Evolutionary conservation across 2,797 vertebrate species (phyloP), one percentile per base, ranked within the genome.

Genomic region (Phoxinus dragarum): DNA sequence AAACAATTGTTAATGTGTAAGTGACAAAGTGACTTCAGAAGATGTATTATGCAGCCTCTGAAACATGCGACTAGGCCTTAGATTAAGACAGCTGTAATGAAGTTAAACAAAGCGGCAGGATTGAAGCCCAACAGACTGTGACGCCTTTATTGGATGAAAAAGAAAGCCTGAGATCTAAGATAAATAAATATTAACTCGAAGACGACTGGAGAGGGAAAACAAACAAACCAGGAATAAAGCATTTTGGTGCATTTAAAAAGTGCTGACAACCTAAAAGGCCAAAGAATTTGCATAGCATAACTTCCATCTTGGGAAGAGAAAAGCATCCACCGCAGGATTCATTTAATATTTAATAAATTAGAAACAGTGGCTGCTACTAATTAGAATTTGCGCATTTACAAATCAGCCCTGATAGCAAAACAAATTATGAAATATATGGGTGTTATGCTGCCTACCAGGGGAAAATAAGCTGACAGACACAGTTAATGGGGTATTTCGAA

Each of bases 371-470:
- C 96, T 94, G 89, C 92, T 96, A 96, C 97, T 98, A 98, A 99
- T 99, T 98, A 98, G 97, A 98, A 98, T 98, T 97, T 99, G 97
- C 97, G 97, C 97, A 96, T 98, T 99, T 98, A 98, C 98, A 99
- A 99, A 99, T 99, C 97, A 97, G 96, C 97, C 96, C 96, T 98
- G 98, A 99, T 98, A 96, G 98, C 97, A 97, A 97, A 98, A 98
- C 97, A 99, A 99, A 99, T 99, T 97, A 98, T 99, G 97, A 99
- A 99, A 98, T 99, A 99, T 99, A 99, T 97, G 96, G 95, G 96
- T 96, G 96, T 97, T 96, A 94, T 91, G 93, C 91, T 27, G 93
- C 95, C 96, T 97, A 96, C 95, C 94, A 86, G 90, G 94, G 94
- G 96, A 96, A 97, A 97, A 97, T 96, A 96, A 96, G 96, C 97